These are phyloP conservation scores for Leucozona laternaria DNA, from an alignment of 2,888 invertebrate genomes.

Conservation along the genomic window DNA sequence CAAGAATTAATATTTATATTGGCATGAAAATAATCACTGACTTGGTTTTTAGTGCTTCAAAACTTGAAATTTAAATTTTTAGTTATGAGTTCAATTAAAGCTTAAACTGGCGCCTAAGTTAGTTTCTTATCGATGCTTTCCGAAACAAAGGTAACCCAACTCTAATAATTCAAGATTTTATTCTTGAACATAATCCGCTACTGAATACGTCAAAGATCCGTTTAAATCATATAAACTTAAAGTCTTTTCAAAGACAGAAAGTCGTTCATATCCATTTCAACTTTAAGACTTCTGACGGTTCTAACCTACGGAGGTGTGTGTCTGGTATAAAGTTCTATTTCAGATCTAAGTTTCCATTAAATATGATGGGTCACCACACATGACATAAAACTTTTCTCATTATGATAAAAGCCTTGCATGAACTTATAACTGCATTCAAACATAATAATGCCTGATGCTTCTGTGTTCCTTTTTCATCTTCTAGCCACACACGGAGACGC, in stretches of 20 bases:
- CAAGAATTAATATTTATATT: too few relatives aligned
- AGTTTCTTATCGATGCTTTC: too few relatives aligned
- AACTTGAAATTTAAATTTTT: too few relatives aligned
- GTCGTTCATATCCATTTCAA: conserved; percentile 7
- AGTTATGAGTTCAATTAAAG: too few relatives aligned
- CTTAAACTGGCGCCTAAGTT: too few relatives aligned
- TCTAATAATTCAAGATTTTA: too few relatives aligned
- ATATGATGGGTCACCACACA: conserved; percentile 48
- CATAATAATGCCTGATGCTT: background rate
- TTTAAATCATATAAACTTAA: background rate
- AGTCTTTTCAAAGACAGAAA: background rate
- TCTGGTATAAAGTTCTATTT: background rate
- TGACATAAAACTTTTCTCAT: conserved; percentile 70
- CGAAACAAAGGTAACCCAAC: too few relatives aligned
- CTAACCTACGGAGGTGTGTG: background rate
- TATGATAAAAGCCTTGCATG: conserved; percentile 63
- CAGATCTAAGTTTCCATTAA: conserved; percentile 5
- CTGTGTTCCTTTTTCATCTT: conserved; percentile 12
- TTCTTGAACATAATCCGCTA: too few relatives aligned
- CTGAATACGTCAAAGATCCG: background rate
- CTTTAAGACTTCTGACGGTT: background rate
- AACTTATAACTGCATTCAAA: conserved; percentile 27
- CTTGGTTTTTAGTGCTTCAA: too few relatives aligned
- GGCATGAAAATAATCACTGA: too few relatives aligned
- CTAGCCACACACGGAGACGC: conserved; percentile 46